These are phyloP conservation scores for Cantharis rustica DNA, from an alignment of 2,888 invertebrate genomes.

Conservation along the genomic window DNA sequence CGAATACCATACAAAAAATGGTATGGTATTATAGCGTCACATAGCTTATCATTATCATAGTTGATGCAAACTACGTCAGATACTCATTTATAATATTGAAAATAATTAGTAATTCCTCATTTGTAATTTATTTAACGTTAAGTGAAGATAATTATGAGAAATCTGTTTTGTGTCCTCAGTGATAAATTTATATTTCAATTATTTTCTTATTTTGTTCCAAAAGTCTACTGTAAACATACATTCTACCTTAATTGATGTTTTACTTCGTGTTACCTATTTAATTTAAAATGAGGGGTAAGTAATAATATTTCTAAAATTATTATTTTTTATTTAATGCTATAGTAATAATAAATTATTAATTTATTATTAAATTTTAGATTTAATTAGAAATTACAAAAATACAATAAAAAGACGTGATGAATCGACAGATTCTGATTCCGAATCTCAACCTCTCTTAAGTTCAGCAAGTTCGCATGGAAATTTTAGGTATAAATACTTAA, in stretches of 20 bases:
- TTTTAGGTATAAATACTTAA: slow-evolving; percentile 47
- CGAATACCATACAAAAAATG: not conserved
- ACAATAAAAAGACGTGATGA: slow-evolving; percentile 36
- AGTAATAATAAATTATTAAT: no score
- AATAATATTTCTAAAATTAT: not conserved
- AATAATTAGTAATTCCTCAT: not conserved
- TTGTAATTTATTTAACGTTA: not conserved
- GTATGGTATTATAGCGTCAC: not conserved
- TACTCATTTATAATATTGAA: not conserved
- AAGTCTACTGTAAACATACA: not conserved
- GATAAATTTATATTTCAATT: not conserved
- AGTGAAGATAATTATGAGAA: not conserved
- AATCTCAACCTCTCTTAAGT: slow-evolving; percentile 54
- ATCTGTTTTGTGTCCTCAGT: not conserved
- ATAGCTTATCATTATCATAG: not conserved
- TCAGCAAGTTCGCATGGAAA: slow-evolving; percentile 50
- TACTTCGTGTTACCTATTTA: not conserved
- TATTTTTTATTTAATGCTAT: not conserved
- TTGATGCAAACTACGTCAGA: slow-evolving; percentile 11
- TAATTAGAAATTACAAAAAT: slow-evolving; percentile 48
- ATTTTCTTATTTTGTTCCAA: not conserved
- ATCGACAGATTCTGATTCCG: slow-evolving; percentile 52
- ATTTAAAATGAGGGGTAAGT: not conserved
- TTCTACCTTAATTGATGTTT: not conserved
- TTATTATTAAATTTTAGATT: slow-evolving; percentile 39